These are phyloP conservation scores for Perodicticus potto DNA, from an alignment of 2,797 vertebrate species.

Conservation along the genomic window DNA sequence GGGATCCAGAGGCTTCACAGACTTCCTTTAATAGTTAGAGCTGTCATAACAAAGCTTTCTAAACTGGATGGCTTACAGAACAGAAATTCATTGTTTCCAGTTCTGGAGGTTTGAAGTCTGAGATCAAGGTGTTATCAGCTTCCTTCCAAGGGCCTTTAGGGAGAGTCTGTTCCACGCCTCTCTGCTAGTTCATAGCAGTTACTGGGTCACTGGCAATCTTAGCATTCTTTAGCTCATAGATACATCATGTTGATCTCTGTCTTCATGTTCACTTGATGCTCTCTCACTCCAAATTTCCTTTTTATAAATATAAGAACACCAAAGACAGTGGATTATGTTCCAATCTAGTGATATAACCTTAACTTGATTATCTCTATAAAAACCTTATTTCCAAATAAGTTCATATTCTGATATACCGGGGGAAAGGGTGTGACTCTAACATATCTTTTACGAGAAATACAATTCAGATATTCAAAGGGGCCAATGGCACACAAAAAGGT, in stretches of 20 bases:
- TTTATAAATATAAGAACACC: background rate
- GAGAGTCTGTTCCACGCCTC: background rate
- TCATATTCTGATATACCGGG: background rate
- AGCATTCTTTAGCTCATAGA: background rate
- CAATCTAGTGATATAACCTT: background rate
- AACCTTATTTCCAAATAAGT: background rate
- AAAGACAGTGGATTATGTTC: background rate
- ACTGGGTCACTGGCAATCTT: background rate
- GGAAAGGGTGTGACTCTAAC: background rate
- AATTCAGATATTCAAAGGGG: background rate
- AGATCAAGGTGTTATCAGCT: background rate
- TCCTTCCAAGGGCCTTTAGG: background rate
- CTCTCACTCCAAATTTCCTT: background rate
- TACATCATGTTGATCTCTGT: background rate
- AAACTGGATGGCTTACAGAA: background rate
- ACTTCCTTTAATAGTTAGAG: background rate
- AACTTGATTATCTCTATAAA: background rate
- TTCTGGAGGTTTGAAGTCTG: background rate
- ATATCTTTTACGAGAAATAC: background rate
- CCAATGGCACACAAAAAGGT: background rate
- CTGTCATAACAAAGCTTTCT: background rate
- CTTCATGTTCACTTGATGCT: background rate
- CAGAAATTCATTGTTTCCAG: background rate
- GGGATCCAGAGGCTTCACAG: background rate
- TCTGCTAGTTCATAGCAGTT: background rate